Percentiles rank a stretch among this genome's conserved stretches.
Conservation (phyloP, 2,888 invertebrate genomes). For the Lasioglossum oenotherae region DNA sequence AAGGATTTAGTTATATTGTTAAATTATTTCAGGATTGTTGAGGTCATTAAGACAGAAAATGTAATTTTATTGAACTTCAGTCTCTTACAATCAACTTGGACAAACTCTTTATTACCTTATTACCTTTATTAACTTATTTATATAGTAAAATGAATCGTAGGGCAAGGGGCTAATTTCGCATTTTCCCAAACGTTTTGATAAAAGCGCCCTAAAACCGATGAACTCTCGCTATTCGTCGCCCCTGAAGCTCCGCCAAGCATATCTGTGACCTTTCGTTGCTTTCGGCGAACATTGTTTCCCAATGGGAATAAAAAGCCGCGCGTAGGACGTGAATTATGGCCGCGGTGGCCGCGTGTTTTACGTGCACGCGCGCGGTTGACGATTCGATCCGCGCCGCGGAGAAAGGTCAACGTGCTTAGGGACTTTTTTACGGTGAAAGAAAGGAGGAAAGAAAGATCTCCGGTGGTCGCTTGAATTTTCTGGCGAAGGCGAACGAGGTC, state of each 20-base stretch:
- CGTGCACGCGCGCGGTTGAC: background rate
- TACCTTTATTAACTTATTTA: no score
- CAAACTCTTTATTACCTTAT: no score
- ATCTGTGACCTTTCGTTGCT: constrained; percentile 2
- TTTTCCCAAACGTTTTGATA: background rate
- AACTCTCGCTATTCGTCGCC: background rate
- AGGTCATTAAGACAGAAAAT: no score
- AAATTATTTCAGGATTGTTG: no score
- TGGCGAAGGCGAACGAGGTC: constrained; percentile 34
- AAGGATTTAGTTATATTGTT: no score
- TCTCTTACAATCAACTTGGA: no score
- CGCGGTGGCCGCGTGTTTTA: background rate
- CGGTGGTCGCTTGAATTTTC: constrained; percentile 18
- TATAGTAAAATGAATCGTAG: no score
- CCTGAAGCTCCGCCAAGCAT: no score
- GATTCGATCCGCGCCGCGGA: background rate
- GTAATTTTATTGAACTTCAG: no score
- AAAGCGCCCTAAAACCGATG: background rate
- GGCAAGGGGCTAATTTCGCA: no score
- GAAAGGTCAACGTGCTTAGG: background rate
- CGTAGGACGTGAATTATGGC: background rate
- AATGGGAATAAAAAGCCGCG: background rate
- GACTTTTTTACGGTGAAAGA: background rate
- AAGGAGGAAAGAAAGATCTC: background rate
- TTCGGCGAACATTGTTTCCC: constrained; percentile 1